Evolutionary conservation across 2,888 invertebrate genomes (phyloP).

Genomic region (Tuta absoluta): DNA sequence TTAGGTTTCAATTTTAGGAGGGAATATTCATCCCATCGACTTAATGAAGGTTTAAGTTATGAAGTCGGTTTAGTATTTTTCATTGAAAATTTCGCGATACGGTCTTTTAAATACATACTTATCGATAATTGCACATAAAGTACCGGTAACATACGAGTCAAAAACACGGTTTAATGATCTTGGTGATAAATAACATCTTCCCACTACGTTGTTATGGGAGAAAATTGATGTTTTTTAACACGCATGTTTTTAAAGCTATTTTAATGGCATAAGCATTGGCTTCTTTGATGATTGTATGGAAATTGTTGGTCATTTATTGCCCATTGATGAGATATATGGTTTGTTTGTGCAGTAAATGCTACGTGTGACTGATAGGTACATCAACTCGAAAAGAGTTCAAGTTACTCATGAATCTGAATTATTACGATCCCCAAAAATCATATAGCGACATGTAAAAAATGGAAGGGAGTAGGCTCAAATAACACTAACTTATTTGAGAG

Average conservation of each 20-base stretch:
- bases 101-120: neutral
- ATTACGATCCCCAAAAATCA: too few species aligned
- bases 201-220: neutral
- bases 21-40: too few species aligned
- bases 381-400: too few species aligned
- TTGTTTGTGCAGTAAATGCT: too few species aligned
- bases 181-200: conserved; percentile 15
- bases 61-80: neutral
- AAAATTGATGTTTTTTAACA: neutral
- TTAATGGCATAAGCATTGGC: conserved; percentile 4
- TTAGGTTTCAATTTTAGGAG: too few species aligned
- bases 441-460: too few species aligned
- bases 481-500: too few species aligned
- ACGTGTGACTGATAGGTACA: too few species aligned
- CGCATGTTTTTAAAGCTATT: neutral
- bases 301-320: conserved; percentile 3
- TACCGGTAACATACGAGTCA: neutral
- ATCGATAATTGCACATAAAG: conserved; percentile 17
- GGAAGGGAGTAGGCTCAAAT: too few species aligned
- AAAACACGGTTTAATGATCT: conserved; percentile 4
- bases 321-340: neutral
- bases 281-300: neutral
- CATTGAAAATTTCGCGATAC: neutral
- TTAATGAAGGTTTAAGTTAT: neutral
- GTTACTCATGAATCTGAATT: too few species aligned